Conservation (phyloP, 2,888 invertebrate species). For the Himalopsyche japonica region DNA sequence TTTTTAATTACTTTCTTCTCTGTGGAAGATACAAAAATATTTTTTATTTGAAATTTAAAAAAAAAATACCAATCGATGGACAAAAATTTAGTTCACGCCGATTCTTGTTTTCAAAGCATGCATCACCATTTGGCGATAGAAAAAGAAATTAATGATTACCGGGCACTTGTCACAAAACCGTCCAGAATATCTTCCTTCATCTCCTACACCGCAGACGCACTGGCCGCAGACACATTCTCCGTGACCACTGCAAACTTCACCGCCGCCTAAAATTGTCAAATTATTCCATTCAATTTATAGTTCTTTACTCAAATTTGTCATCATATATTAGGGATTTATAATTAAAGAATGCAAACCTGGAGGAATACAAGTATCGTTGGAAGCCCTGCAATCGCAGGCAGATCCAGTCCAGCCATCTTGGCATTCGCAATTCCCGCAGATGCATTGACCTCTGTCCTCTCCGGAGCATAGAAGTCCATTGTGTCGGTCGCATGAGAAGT, state of each 20-base stretch:
- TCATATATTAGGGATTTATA: background rate
- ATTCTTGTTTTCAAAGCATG: no score
- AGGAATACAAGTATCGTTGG: constrained; percentile 77
- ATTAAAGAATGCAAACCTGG: constrained; percentile 49
- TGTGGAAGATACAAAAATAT: no score
- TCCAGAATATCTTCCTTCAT: constrained; percentile 77
- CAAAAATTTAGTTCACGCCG: no score
- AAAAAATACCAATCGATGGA: no score
- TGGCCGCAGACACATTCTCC: constrained; percentile 90
- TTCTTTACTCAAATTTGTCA: background rate
- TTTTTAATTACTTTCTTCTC: no score
- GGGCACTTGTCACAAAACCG: constrained; percentile 93
- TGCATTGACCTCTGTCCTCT: constrained; percentile 79
- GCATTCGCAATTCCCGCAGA: constrained; percentile 87
- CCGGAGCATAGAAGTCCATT: constrained; percentile 82
- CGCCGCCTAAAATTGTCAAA: constrained; percentile 51
- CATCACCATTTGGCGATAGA: background rate
- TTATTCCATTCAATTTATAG: background rate
- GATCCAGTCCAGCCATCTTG: constrained; percentile 78
- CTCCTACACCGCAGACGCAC: constrained; percentile 69
- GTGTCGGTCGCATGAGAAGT: constrained; percentile 90
- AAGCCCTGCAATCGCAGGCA: constrained; percentile 82
- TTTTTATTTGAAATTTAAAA: no score
- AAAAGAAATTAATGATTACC: constrained; percentile 56
- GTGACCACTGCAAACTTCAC: constrained; percentile 76